Base-by-base conservation (phyloP, 2,888 invertebrate genomes). In the Allacma fusca region DNA sequence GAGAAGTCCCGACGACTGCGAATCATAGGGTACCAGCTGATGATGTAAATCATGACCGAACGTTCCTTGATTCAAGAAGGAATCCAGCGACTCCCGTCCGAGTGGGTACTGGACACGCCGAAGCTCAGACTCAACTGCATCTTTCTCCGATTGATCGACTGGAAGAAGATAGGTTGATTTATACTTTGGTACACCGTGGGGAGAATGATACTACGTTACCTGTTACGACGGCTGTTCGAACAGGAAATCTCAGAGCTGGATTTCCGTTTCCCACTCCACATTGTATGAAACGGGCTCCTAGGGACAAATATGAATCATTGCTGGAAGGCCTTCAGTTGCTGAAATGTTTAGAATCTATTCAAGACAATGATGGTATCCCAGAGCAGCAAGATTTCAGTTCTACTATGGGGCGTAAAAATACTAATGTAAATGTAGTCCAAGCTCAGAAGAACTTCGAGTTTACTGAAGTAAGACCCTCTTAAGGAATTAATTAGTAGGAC, bases 191-290 rank as follows among this genome's bases (percentile, higher is more conserved):
- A 24, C 62, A 62, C 9, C 24, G 26, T 9, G 62, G 16, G 1
- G 62, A 24, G 4, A 62, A 62, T 62, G 62, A 23, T 24, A 13
- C 62, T 23, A 12, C 16, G 12, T 13, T 26, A 24, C 24, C 13
- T 24, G 1, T 1, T 4, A 62, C 26, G 40, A 40, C 43, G n/a
- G 40, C n/a, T 16, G 24, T 2, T 23, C 62, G 23, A 13, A 40
- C 26, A 23, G n/a, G 21, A n/a, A 23, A 28, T 40, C 26, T 1
- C 16, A n/a, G 16, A 13, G 34, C 40, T 29, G 29, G 26, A 4
- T 73, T 16, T 26, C 73, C 73, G 19, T 73, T 73, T n/a, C 73
- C 73, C 7, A 64, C 40, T 9, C 73, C 73, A 24, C 7, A 21
- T 16, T 73, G 73, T 24, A 64, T 73, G 73, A 13, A 24, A 64